Base-by-base conservation (phyloP, 2,113 vertebrate genomes). In the Tyrannus savana region DNA sequence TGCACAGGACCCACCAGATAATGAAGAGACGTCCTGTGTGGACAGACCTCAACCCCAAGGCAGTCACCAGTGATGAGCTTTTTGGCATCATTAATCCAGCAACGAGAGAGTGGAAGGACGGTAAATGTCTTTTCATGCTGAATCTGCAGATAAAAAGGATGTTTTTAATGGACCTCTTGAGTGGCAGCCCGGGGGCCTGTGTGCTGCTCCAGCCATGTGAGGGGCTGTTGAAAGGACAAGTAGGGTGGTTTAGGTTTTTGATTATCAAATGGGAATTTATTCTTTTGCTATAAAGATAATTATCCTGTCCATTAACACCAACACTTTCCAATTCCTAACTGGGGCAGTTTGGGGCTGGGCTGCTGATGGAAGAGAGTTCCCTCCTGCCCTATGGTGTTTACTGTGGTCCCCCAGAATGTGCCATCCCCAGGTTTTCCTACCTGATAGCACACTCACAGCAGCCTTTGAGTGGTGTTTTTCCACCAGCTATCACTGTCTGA, bases 61-160 rank as follows among this genome's bases (percentile, higher is more conserved):
- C 98, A 4, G 98, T 99, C 94, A 99, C 98, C 71, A 99, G 98
- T 0, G 98, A 99, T 9, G 98, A 99, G 75, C 98, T 99, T 22
- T 99, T 99, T 5, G 99, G 99, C 84, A 97, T 99, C 96, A 99
- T 99, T 80, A 99, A 98, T 91, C 98, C 99, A 2, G 96, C 99
- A 52, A 99, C 99, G 0, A 98, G 99, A 67, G 99, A 99, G 91
- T 99, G 99, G 99, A 99, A 98, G 91, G 99, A 99, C 19, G 99
- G 99, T 99, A 97, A 98, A 89, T 87, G 11, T 17, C 37, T 19
- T 46, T 46, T 73, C 6, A 1, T n/a, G 25, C 44, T 60, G 49
- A 72, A 42, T 35, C n/a, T 66, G 33, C 41, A 24, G 72, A 27
- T 56, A 2, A 28, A 52, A 84, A 21, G 28, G 23, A 1, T 56